phyloP scores from a whole-genome alignment of 2,888 invertebrate genomes.

The Graphium colonna region DNA sequence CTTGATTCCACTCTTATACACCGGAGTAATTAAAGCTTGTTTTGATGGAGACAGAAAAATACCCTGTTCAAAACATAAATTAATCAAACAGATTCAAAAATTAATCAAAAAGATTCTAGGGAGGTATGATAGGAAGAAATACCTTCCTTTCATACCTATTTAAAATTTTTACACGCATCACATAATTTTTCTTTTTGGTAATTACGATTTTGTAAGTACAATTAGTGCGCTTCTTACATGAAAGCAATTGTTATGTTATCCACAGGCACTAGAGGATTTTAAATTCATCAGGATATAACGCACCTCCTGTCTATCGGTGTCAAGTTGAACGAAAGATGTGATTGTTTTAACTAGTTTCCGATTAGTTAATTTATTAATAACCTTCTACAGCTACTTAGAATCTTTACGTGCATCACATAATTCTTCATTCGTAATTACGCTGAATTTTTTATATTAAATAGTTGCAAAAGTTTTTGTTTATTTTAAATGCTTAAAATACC shows the following conservation, averaged over 20 bases:
- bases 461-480: background rate
- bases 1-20: background rate
- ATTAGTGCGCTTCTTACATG: background rate
- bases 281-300: background rate
- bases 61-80: background rate
- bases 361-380: conserved; percentile 1
- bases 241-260: background rate
- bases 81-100: too few relatives aligned
- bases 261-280: background rate
- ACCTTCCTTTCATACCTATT: too few relatives aligned
- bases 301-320: background rate
- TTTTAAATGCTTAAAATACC: background rate
- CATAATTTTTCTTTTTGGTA: too few relatives aligned
- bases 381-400: background rate
- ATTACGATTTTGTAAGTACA: too few relatives aligned
- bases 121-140: background rate
- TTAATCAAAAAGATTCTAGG: background rate
- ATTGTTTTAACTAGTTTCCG: background rate
- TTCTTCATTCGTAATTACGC: background rate
- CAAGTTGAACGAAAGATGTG: background rate
- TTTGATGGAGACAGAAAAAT: background rate
- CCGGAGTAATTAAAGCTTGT: too few relatives aligned
- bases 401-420: background rate
- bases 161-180: too few relatives aligned
- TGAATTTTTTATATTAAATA: background rate